Percentiles rank a stretch among this genome's conserved stretches.
These are phyloP conservation scores for Drosophila littoralis DNA, from an alignment of 1,140 invertebrate genomes.

Conservation along the genomic window DNA sequence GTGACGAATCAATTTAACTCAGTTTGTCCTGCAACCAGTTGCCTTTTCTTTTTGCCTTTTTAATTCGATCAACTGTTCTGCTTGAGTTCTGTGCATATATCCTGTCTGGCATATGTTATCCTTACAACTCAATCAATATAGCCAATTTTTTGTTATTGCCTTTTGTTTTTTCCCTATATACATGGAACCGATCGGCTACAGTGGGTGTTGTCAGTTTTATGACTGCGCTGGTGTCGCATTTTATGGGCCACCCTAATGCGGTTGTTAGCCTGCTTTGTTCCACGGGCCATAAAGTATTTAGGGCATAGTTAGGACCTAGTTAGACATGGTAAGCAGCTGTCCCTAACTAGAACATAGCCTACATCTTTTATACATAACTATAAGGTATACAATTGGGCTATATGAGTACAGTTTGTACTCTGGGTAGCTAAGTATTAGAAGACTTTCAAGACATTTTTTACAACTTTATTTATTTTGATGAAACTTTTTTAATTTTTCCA, in stretches of 20 bases:
- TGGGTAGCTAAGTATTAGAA: too few species aligned
- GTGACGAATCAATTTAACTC: slow-evolving; percentile 78
- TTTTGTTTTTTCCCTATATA: background rate
- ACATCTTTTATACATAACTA: too few species aligned
- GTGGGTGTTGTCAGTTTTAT: slow-evolving; percentile 57
- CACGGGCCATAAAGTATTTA: slow-evolving; percentile 40
- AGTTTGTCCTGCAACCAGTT: slow-evolving; percentile 35
- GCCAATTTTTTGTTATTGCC: slow-evolving; percentile 7
- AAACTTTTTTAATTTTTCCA: too few species aligned
- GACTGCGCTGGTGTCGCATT: slow-evolving; percentile 20
- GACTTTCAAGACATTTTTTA: background rate
- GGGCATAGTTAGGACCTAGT: slow-evolving; percentile 27
- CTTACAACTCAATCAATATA: slow-evolving; percentile 53
- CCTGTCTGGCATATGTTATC: slow-evolving; percentile 58
- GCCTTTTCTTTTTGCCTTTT: slow-evolving; percentile 27
- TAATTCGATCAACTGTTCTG: slow-evolving; percentile 64
- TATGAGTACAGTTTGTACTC: too few species aligned
- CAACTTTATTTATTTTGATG: too few species aligned
- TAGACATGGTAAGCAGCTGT: slow-evolving; percentile 46
- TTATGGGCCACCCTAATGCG: slow-evolving; percentile 50
- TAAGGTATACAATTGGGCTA: too few species aligned
- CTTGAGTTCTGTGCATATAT: slow-evolving; percentile 39
- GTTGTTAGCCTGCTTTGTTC: slow-evolving; percentile 38
- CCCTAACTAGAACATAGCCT: background rate
- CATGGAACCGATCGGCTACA: slow-evolving; percentile 38